These are phyloP conservation scores for Pogonocherus hispidulus DNA, from an alignment of 2,888 invertebrate genomes.

Conservation along the genomic window DNA sequence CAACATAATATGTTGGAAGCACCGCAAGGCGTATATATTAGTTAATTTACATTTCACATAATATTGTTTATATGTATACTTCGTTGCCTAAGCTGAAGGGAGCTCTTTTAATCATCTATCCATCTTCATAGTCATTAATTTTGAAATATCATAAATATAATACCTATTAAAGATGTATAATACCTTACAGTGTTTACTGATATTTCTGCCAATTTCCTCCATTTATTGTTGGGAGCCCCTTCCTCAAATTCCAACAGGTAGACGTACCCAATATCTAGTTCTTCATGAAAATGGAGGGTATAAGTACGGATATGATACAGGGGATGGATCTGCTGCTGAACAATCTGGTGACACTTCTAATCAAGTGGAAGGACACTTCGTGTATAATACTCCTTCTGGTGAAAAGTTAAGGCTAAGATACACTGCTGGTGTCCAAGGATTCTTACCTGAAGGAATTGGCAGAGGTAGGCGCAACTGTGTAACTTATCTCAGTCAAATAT, in stretches of 20 bases:
- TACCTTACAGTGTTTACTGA: neutral
- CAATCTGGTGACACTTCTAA: conserved; percentile 61
- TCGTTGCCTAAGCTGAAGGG: too few species aligned
- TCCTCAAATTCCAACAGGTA: conserved; percentile 56
- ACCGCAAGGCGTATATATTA: too few species aligned
- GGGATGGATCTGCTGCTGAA: conserved; percentile 61
- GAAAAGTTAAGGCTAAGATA: conserved; percentile 58
- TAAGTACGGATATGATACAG: conserved; percentile 63
- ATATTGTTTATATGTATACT: too few species aligned
- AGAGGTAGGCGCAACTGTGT: neutral
- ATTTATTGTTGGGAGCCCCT: conserved; percentile 58
- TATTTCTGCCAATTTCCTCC: neutral
- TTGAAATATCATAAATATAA: too few species aligned
- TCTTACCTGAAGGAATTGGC: conserved; percentile 52
- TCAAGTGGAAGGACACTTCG: conserved; percentile 61
- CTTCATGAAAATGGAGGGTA: conserved; percentile 65
- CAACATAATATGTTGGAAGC: too few species aligned
- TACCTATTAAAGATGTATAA: too few species aligned
- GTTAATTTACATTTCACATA: too few species aligned
- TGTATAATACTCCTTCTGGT: conserved; percentile 55
- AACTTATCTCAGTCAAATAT: too few species aligned
- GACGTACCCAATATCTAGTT: conserved; percentile 62
- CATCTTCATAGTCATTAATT: too few species aligned
- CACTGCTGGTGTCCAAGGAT: conserved; percentile 62
- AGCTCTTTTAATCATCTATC: too few species aligned